These are phyloP conservation scores for Oreochromis tanganicae DNA, from an alignment of 2,113 vertebrate species.

Conservation along the genomic window DNA sequence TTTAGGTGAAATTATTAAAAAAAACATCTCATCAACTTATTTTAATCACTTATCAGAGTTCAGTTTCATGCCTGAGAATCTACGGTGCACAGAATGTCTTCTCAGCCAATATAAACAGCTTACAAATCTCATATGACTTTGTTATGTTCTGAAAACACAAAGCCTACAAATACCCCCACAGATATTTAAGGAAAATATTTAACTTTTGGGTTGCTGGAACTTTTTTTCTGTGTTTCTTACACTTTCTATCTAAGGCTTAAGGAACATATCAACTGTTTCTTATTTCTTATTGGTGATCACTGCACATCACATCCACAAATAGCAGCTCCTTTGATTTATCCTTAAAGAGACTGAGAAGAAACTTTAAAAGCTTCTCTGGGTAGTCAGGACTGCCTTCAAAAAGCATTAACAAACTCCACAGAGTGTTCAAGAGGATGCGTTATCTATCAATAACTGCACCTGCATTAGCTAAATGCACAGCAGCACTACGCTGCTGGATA, in stretches of 20 bases:
- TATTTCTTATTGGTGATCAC: not conserved
- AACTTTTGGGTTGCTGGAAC: not conserved
- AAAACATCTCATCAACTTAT: too few relatives aligned
- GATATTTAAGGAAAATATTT: not conserved
- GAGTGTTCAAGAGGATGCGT: slow-evolving; percentile 2
- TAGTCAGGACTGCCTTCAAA: not conserved
- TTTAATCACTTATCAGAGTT: too few relatives aligned
- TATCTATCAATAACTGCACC: not conserved
- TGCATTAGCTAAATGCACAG: slow-evolving; percentile 47
- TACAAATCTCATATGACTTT: not conserved
- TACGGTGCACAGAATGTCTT: not conserved
- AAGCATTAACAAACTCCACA: slow-evolving; percentile 27
- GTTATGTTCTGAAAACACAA: not conserved
- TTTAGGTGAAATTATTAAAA: too few relatives aligned
- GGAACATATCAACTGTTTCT: not conserved
- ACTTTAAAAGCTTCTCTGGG: slow-evolving; percentile 53
- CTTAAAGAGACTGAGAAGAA: not conserved
- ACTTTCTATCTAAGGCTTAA: not conserved
- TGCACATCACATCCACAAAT: slow-evolving; percentile 29
- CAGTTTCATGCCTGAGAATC: not conserved
- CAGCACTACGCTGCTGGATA: not conserved
- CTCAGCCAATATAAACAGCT: not conserved
- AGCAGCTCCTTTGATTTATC: slow-evolving; percentile 22
- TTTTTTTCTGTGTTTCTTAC: not conserved
- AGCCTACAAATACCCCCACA: not conserved